Evolutionary conservation across 2,888 invertebrate species (phyloP).

Genomic region (Entomobrya multifasciata): DNA sequence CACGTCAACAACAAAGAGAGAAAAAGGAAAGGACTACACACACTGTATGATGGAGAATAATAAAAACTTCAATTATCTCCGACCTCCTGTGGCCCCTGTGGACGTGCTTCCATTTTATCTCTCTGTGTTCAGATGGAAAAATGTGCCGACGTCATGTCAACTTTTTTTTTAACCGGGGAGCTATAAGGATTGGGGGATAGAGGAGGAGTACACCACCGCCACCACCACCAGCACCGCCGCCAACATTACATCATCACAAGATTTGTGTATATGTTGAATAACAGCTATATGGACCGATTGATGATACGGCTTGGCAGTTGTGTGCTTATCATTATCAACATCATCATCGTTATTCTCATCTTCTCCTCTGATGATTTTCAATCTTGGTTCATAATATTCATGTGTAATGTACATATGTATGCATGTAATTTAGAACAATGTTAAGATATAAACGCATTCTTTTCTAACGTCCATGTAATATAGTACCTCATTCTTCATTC

Average conservation of each 20-base stretch:
- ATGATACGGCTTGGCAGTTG: conserved; percentile 1
- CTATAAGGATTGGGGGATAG: background rate
- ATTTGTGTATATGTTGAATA: background rate
- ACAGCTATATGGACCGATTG: background rate
- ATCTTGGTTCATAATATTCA: conserved; percentile 44
- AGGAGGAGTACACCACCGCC: conserved; percentile 10
- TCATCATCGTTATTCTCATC: conserved; percentile 30
- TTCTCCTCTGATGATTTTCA: conserved; percentile 61
- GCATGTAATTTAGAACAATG: conserved; percentile 51
- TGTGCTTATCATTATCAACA: conserved; percentile 41
- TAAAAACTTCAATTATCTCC: conserved; percentile 70
- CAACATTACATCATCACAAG: conserved; percentile 35
- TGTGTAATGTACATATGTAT: background rate
- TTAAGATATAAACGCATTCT: background rate
- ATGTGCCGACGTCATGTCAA: conserved; percentile 69
- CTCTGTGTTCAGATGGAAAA: conserved; percentile 43
- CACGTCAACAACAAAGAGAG: conserved; percentile 60
- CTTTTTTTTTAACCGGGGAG: conserved; percentile 42
- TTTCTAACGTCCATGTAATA: background rate
- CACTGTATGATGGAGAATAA: conserved; percentile 57
- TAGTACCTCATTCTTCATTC: conserved; percentile 50
- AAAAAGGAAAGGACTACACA: conserved; percentile 50
- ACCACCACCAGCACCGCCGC: conserved; percentile 19
- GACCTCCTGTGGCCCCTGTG: conserved; percentile 68
- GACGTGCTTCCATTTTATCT: conserved; percentile 69